Conservation (phyloP, 1,140 invertebrate species). For the Orius insidiosus region DNA sequence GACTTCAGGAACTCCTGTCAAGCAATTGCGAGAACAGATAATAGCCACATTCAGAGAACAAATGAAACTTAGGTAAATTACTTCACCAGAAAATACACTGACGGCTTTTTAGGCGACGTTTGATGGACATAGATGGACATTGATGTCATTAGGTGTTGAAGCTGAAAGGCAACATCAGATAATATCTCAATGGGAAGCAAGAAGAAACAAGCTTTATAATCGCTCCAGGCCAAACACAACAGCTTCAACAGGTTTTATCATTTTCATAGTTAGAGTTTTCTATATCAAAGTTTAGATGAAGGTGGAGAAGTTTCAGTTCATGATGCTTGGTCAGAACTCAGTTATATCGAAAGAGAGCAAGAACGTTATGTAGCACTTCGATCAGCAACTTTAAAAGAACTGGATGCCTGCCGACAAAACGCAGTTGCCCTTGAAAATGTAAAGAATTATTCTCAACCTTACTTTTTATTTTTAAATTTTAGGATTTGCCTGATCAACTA, state of each 20-base stretch:
- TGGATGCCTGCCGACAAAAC: conserved; percentile 53
- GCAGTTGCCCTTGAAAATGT: conserved; percentile 69
- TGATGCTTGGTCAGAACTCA: conserved; percentile 44
- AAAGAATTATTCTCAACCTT: conserved; percentile 18
- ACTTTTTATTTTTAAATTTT: conserved; percentile 7
- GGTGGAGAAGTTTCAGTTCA: conserved; percentile 31
- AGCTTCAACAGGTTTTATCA: too few species aligned
- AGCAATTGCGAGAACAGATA: conserved; percentile 60
- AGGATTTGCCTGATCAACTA: conserved; percentile 67
- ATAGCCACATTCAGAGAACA: conserved; percentile 77
- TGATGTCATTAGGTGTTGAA: conserved; percentile 64
- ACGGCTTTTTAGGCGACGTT: conserved; percentile 36
- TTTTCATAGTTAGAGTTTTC: too few species aligned
- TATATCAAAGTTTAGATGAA: too few species aligned
- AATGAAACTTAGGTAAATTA: conserved; percentile 58
- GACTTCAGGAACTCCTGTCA: conserved; percentile 32
- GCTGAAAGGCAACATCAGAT: conserved; percentile 69
- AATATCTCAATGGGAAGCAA: conserved; percentile 72
- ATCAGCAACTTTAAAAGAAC: conserved; percentile 54
- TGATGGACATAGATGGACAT: conserved; percentile 76
- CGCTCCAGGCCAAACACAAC: conserved; percentile 14
- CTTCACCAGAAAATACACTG: not conserved
- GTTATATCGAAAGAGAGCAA: conserved; percentile 69
- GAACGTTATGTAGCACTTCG: conserved; percentile 58
- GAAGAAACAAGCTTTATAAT: conserved; percentile 50